Conservation (phyloP, 2,113 vertebrate species). For the Pseudorasbora parva region DNA sequence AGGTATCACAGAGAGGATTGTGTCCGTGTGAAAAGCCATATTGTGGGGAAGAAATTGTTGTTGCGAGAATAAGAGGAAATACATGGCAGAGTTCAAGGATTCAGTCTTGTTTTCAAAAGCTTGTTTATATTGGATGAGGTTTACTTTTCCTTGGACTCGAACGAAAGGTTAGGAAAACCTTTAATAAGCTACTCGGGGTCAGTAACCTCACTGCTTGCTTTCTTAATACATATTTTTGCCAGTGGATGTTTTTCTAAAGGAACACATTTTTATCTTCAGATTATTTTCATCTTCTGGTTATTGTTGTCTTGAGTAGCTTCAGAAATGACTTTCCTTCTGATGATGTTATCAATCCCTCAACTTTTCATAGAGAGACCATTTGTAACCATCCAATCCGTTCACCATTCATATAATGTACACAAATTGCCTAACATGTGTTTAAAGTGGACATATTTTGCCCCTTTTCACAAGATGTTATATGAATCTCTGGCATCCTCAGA, state of each 20-base stretch:
- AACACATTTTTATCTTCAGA: not conserved
- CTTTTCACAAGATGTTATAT: no score
- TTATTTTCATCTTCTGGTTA: not conserved
- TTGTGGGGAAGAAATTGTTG: not conserved
- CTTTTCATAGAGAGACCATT: not conserved
- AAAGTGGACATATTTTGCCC: no score
- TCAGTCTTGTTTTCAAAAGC: not conserved
- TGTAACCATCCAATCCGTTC: not conserved
- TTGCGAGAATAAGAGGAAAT: not conserved
- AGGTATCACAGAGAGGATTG: not conserved
- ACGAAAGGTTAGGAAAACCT: not conserved
- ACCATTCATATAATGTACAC: not conserved
- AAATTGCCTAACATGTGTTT: no score
- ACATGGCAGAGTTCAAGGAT: conserved; percentile 6
- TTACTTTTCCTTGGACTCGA: not conserved
- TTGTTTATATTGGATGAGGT: not conserved
- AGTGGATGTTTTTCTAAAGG: not conserved
- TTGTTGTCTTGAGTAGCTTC: not conserved
- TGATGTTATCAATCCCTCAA: conserved; percentile 29
- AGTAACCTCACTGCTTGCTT: not conserved
- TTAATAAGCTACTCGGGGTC: not conserved
- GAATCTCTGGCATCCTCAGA: no score
- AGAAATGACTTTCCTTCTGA: not conserved
- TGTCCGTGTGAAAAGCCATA: not conserved
- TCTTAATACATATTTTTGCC: not conserved